Conservation (phyloP, 2,888 invertebrate genomes). For the Caenorhabditis imperialis region DNA sequence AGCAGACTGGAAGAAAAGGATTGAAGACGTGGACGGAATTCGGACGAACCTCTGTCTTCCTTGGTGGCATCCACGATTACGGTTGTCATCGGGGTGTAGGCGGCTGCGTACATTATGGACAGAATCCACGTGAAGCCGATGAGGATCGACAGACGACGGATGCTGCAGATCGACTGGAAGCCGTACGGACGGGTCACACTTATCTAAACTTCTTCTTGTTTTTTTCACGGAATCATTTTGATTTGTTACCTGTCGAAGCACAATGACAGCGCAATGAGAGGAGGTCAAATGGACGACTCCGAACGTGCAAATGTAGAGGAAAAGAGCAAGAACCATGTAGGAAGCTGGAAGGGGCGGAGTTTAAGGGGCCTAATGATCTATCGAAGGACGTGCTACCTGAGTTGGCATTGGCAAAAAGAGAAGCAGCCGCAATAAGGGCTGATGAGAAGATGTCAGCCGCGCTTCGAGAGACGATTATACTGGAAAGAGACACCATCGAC, state of each 20-base stretch:
- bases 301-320: slow-evolving; percentile 69
- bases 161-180: slow-evolving; percentile 61
- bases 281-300: slow-evolving; percentile 65
- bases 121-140: slow-evolving; percentile 58
- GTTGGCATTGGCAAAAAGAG: slow-evolving; percentile 57
- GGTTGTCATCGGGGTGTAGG: slow-evolving; percentile 62
- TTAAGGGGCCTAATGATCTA: background rate
- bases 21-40: too few relatives aligned
- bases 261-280: slow-evolving; percentile 64
- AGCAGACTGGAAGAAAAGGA: slow-evolving; percentile 61
- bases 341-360: slow-evolving; percentile 52
- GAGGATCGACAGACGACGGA: slow-evolving; percentile 51
- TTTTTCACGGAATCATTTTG: background rate
- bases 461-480: slow-evolving; percentile 59
- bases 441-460: slow-evolving; percentile 62
- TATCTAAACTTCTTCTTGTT: slow-evolving; percentile 45
- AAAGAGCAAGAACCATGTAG: slow-evolving; percentile 65
- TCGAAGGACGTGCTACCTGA: slow-evolving; percentile 14
- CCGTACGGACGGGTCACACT: slow-evolving; percentile 65
- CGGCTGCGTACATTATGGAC: slow-evolving; percentile 59
- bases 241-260: slow-evolving; percentile 64
- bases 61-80: slow-evolving; percentile 60
- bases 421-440: slow-evolving; percentile 56
- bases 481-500: slow-evolving; percentile 52
- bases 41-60: slow-evolving; percentile 30